Evolutionary conservation across 1,140 invertebrate genomes (phyloP).

Genomic region (Heliconius himera): DNA sequence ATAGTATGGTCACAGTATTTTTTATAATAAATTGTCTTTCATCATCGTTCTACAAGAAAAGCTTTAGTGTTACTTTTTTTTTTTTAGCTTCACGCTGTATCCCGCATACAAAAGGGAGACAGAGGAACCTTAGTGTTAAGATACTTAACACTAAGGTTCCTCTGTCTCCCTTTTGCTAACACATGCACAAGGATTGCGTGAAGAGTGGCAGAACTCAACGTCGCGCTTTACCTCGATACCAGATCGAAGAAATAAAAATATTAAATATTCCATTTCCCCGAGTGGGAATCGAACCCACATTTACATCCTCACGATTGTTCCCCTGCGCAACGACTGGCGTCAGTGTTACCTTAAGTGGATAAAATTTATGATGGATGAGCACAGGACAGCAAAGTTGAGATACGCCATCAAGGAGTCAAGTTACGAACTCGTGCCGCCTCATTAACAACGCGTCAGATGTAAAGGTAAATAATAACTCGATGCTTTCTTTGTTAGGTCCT

Average conservation of each 20-base stretch:
- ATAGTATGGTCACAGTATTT: neutral
- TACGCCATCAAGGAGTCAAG: constrained; percentile 51
- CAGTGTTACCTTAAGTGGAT: constrained; percentile 48
- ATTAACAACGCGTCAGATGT: constrained; percentile 46
- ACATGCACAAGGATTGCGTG: too few species aligned
- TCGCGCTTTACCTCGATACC: too few species aligned
- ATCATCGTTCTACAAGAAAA: neutral
- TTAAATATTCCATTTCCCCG: too few species aligned
- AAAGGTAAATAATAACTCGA: constrained; percentile 35
- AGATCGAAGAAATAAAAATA: too few species aligned
- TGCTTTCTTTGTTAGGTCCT: constrained; percentile 13
- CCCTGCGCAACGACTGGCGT: neutral
- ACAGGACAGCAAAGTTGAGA: constrained; percentile 36
- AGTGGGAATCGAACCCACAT: too few species aligned
- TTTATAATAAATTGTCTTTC: constrained; percentile 1
- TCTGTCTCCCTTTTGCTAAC: too few species aligned
- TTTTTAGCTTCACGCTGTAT: too few species aligned
- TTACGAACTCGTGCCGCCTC: constrained; percentile 68
- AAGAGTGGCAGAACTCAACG: too few species aligned
- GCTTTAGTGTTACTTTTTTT: constrained; percentile 16
- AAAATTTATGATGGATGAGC: constrained; percentile 50
- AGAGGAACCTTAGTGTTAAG: too few species aligned
- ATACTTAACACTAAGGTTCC: too few species aligned
- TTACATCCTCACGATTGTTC: too few species aligned
- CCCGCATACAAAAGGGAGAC: too few species aligned